phyloP scores from a whole-genome alignment of 2,888 invertebrate species.

The Clostera curtula region DNA sequence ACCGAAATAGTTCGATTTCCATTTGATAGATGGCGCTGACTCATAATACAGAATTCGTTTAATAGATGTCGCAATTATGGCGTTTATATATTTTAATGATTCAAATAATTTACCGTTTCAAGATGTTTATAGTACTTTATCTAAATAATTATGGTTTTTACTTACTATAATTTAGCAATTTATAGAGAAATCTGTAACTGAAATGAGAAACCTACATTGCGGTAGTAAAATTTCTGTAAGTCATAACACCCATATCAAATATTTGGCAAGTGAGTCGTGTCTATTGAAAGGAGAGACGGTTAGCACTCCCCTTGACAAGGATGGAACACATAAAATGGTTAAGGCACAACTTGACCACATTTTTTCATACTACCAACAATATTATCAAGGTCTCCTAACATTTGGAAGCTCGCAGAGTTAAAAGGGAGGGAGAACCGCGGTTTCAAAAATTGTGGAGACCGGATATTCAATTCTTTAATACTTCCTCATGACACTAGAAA shows the following conservation, averaged over 20 bases:
- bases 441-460: no score
- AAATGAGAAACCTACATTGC: slow-evolving; percentile 22
- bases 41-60: not conserved
- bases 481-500: no score
- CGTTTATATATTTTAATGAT: not conserved
- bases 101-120: not conserved
- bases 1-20: no score
- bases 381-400: no score
- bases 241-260: slow-evolving; percentile 8
- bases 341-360: slow-evolving; percentile 45
- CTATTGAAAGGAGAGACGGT: slow-evolving; percentile 99
- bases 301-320: slow-evolving; percentile 98
- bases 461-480: no score
- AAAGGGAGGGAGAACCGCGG: no score
- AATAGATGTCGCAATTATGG: not conserved
- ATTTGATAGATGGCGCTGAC: slow-evolving; percentile 27
- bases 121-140: not conserved
- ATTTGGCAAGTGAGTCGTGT: slow-evolving; percentile 69
- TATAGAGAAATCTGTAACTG: not conserved
- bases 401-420: no score
- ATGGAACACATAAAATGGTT: slow-evolving; percentile 76
- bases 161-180: not conserved
- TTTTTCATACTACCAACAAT: no score
- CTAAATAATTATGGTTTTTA: not conserved
- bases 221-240: slow-evolving; percentile 19